Conservation (phyloP, 1,140 invertebrate genomes). For the Meloidogyne exigua region DNA sequence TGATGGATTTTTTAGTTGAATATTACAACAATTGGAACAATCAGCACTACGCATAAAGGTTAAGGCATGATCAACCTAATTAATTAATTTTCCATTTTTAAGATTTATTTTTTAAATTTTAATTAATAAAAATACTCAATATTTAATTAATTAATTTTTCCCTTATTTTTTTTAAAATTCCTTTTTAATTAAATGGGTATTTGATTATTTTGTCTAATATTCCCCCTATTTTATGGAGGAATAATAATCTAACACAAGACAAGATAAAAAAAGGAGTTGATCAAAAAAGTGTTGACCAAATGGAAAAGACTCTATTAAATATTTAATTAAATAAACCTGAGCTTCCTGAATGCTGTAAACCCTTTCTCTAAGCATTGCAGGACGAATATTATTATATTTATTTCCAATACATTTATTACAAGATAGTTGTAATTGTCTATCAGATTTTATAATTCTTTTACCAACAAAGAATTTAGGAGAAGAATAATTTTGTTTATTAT, state of each 20-base stretch:
- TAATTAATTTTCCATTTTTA: too few species aligned
- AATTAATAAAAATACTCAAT: too few species aligned
- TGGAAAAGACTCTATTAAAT: not conserved
- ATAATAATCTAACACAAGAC: too few species aligned
- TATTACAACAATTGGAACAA: constrained; percentile 4
- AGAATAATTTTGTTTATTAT: not conserved
- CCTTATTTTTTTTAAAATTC: not conserved
- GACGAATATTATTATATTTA: constrained; percentile 3
- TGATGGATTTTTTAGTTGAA: constrained; percentile 25
- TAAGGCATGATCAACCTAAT: constrained; percentile 88
- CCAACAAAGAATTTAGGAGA: constrained; percentile 10
- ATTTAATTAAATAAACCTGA: not conserved
- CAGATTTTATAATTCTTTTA: constrained; percentile 15
- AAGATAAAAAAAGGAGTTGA: too few species aligned
- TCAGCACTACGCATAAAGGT: constrained; percentile 82
- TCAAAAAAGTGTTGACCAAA: too few species aligned
- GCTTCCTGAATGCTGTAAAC: constrained; percentile 15
- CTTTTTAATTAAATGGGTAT: too few species aligned
- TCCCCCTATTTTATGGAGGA: not conserved
- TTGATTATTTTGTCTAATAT: constrained; percentile 15
- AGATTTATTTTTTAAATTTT: too few species aligned
- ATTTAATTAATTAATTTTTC: too few species aligned
- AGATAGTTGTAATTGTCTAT: constrained; percentile 20
- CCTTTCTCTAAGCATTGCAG: constrained; percentile 15
- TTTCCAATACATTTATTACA: constrained; percentile 13